Conservation (phyloP, 2,797 vertebrate species). For the Mus caroli region DNA sequence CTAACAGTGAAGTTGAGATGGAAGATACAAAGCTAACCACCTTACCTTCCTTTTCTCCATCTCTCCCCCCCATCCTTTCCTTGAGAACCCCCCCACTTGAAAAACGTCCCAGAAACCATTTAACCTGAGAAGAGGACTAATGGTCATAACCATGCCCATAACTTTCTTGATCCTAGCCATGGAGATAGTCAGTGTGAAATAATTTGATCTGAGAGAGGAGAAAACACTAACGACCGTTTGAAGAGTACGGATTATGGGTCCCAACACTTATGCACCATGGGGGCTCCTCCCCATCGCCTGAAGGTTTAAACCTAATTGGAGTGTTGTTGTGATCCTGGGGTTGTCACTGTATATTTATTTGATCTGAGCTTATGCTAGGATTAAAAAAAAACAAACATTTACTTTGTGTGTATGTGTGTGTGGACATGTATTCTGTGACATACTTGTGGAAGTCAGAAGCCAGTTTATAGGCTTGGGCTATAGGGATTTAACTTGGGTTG, state of each 20-base stretch:
- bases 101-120: slow-evolving; percentile 36
- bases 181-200: slow-evolving; percentile 9
- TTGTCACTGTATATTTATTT: slow-evolving; percentile 8
- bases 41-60: slow-evolving; percentile 36
- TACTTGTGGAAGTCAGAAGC: background rate
- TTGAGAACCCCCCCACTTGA: slow-evolving; percentile 11
- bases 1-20: slow-evolving; percentile 58
- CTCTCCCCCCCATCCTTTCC: background rate
- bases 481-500: background rate
- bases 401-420: background rate
- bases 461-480: background rate
- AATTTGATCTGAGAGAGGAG: background rate
- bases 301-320: slow-evolving; percentile 46
- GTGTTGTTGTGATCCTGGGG: background rate
- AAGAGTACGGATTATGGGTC: background rate
- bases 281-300: background rate
- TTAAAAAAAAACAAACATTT: slow-evolving; percentile 58
- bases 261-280: background rate
- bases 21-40: slow-evolving; percentile 11
- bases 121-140: slow-evolving; percentile 27
- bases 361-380: slow-evolving; percentile 79
- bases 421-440: background rate
- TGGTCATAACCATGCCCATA: slow-evolving; percentile 24
- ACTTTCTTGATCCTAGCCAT: background rate
- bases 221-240: background rate